Conservation (phyloP, 2,888 invertebrate genomes). For the Drosophila subquinaria region DNA sequence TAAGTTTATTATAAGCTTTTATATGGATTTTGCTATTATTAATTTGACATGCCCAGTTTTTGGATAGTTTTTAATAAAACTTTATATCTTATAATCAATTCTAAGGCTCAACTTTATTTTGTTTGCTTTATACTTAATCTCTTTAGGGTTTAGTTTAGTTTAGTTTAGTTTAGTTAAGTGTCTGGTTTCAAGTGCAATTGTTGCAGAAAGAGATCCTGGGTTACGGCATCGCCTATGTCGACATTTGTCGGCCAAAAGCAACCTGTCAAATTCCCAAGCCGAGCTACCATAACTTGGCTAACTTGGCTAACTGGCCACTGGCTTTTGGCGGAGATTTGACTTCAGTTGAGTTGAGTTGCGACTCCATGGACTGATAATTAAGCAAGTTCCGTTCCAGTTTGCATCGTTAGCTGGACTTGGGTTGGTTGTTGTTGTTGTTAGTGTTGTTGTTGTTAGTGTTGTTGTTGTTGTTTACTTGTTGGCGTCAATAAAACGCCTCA, state of each 20-base stretch:
- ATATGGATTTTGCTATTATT: not conserved
- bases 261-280: conserved; percentile 56
- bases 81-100: not conserved
- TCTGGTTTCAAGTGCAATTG: conserved; percentile 17
- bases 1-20: not conserved
- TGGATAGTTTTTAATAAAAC: not conserved
- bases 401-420: conserved; percentile 40
- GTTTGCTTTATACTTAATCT: rapidly evolving
- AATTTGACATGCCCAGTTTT: not conserved
- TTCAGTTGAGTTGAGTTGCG: conserved; percentile 6
- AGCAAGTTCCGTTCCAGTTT: conserved; percentile 78
- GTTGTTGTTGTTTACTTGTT: conserved; percentile 33
- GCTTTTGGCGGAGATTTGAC: conserved; percentile 32
- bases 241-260: conserved; percentile 57
- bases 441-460: conserved; percentile 29
- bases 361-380: conserved; percentile 61
- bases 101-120: not conserved
- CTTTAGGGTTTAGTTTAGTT: not conserved
- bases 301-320: conserved; percentile 47
- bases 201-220: conserved; percentile 25
- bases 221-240: conserved; percentile 40
- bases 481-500: conserved; percentile 60
- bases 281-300: conserved; percentile 1
- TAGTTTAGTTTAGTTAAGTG: too few relatives aligned
- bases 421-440: conserved; percentile 22